A percentile compares a stretch with the other conserved stretches of the same genome.
These are phyloP conservation scores for Hipposideros larvatus DNA, from an alignment of 2,797 vertebrate genomes.

Conservation along the genomic window DNA sequence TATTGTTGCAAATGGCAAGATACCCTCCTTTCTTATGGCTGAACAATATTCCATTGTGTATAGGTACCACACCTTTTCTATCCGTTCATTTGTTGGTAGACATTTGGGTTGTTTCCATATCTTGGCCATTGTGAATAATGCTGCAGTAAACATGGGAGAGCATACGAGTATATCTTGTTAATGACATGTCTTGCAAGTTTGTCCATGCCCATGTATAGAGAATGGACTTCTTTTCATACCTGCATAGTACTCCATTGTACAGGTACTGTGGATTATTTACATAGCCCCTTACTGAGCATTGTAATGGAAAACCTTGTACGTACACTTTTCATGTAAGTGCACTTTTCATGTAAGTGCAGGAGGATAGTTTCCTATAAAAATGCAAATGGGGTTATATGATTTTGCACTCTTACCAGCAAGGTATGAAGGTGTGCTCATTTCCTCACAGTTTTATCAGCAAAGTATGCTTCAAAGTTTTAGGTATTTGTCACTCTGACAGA, in stretches of 20 bases:
- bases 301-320: neutral
- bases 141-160: neutral
- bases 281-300: neutral
- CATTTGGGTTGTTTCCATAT: neutral
- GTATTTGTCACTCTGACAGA: neutral
- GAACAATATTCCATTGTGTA: neutral
- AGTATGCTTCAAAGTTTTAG: neutral
- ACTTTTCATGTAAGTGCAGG: neutral
- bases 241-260: rapidly evolving
- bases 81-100: neutral
- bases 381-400: neutral
- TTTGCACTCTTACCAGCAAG: neutral
- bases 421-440: neutral
- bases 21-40: neutral
- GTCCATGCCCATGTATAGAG: too few relatives aligned
- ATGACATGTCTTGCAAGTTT: neutral
- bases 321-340: neutral
- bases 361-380: neutral
- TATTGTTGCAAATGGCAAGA: neutral
- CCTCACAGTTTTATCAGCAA: neutral
- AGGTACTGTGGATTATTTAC: neutral
- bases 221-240: neutral
- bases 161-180: neutral
- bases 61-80: neutral
- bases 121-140: neutral